Evolutionary conservation across 2,797 vertebrate species (phyloP).

Genomic region (Pteropus rufus): DNA sequence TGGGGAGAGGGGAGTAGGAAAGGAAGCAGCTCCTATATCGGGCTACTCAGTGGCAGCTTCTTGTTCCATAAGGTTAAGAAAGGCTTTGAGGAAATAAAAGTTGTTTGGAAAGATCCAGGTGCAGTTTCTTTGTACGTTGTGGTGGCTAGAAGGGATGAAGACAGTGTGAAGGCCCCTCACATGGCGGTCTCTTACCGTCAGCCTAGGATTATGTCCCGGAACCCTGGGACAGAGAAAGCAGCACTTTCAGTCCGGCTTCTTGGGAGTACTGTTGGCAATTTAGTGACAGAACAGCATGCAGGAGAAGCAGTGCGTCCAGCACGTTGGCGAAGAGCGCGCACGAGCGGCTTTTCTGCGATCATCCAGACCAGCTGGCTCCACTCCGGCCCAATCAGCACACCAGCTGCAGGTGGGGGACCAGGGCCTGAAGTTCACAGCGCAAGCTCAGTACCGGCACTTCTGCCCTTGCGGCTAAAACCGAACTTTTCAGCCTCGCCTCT

Average conservation of each 20-base stretch:
- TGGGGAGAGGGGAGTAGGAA: not conserved
- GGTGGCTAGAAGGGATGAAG: conserved; percentile 26
- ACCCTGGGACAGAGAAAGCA: not conserved
- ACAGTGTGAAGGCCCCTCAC: conserved; percentile 26
- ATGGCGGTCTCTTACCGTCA: not conserved
- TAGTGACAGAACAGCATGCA: conserved; percentile 93
- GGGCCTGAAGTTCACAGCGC: too few species aligned
- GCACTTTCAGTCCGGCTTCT: conserved; percentile 87
- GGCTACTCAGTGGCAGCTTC: conserved; percentile 40
- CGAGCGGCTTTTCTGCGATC: conserved; percentile 93
- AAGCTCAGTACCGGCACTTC: too few species aligned
- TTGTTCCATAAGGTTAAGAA: conserved; percentile 52
- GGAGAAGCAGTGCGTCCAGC: conserved; percentile 92
- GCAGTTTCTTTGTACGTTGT: conserved; percentile 40
- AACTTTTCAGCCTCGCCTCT: not conserved
- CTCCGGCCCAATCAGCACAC: accelerated
- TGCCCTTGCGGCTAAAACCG: accelerated
- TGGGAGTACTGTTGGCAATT: conserved; percentile 93
- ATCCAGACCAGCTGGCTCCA: conserved; percentile 78
- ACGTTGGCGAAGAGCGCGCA: conserved; percentile 94
- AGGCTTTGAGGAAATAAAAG: conserved; percentile 59
- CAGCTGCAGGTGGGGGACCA: not conserved
- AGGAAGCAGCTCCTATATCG: conserved; percentile 29
- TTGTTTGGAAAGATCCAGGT: conserved; percentile 56
- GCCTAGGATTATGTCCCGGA: conserved; percentile 55